A percentile compares a stretch with the other conserved stretches of the same genome.
These are phyloP conservation scores for Quadroppia sp. DNA, from an alignment of 2,888 invertebrate genomes.

Conservation along the genomic window DNA sequence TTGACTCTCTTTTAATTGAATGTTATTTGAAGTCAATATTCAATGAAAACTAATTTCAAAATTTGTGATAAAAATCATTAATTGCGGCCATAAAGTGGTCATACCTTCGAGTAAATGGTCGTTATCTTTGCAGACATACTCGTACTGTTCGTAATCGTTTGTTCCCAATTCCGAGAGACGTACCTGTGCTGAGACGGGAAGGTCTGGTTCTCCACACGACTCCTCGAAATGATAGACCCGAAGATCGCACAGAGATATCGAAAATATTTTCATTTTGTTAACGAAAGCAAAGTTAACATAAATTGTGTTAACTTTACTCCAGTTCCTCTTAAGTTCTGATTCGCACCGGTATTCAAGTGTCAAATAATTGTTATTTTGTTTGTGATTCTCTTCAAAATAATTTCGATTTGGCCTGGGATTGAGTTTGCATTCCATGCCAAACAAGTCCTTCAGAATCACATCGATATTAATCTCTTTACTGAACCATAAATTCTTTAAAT, in stretches of 20 bases:
- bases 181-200: not conserved
- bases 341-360: slow-evolving; percentile 1
- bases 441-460: not conserved
- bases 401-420: not conserved
- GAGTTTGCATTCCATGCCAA: not conserved
- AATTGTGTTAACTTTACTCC: not conserved
- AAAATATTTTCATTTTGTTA: not conserved
- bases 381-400: not conserved
- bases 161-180: not conserved
- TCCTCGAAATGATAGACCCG: not conserved
- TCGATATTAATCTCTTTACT: not conserved
- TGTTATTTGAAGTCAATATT: too few relatives aligned
- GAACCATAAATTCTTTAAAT: not conserved
- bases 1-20: not conserved
- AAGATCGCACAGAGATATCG: slow-evolving; percentile 19
- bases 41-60: too few relatives aligned
- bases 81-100: not conserved
- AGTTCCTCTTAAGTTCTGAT: not conserved
- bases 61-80: not conserved
- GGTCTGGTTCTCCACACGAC: slow-evolving; percentile 1
- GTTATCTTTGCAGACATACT: slow-evolving; percentile 6
- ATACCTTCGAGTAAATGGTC: slow-evolving; percentile 20
- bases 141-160: not conserved
- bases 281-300: not conserved
- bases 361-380: slow-evolving; percentile 1